Evolutionary conservation across 2,113 vertebrate genomes (phyloP), one percentile per base, ranked within the genome.

Genomic region (Bos javanicus): DNA sequence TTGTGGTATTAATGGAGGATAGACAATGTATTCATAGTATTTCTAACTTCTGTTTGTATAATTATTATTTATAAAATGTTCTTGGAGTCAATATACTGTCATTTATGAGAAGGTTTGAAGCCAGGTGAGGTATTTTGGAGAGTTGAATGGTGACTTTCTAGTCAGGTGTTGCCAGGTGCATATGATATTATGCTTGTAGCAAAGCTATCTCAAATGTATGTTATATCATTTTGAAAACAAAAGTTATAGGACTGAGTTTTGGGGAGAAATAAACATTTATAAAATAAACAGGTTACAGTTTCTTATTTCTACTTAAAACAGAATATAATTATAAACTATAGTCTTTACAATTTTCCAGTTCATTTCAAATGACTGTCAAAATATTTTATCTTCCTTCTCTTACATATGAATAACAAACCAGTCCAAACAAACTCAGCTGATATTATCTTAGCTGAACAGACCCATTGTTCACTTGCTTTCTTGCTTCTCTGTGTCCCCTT

Each of bases 181-280:
- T 33, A n/a, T 80, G 26, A 88, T 62, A n/a, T 10, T 57, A 21
- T 59, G 46, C 90, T 43, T 87, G 54, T 83, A 50, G 71, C n/a
- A 91, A 95, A 94, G 26, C 39, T 83, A 80, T 39, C 64, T 91
- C 78, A 92, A 14, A 48, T 90, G 5, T 52, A 50, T 84, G 12
- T n/a, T 81, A 81, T 67, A 91, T 96, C 14, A 67, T 82, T 95
- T 54, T 95, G 71, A 91, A 94, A 94, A 59, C 28, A 87, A 88
- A 25, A 94, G 6, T 57, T 92, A 87, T 5, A 81, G 11, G n/a
- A 89, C 28, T 84, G n/a, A 39, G 26, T 82, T 57, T 83, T 25
- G 26, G 6, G 11, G 33, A 9, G 25, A 16, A 50, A 25, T 2
- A 92, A 36, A 85, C 19, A 82, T 94, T 50, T 74, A 97, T 23